Base-by-base conservation (phyloP, 2,888 invertebrate species). In the Galerucella calmariensis region DNA sequence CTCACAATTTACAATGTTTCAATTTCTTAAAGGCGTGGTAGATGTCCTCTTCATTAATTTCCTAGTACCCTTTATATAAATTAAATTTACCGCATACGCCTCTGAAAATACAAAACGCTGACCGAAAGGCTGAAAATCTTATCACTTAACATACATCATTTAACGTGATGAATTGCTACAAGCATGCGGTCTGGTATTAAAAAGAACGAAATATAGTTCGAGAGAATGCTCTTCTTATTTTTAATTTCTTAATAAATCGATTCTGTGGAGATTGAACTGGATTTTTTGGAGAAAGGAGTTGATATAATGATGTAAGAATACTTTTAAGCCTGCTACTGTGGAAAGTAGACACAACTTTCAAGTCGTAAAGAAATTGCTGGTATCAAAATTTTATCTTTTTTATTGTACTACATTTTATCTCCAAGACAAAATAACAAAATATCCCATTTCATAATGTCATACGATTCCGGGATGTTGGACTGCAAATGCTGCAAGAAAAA, bases 71-170 rank as follows among this genome's bases (percentile, higher is more conserved):
- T 48, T 48, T 48, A 48, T 14, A 48, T 48, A 14, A 24, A 61
- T 61, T 61, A 14, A 14, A 24, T 35, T 61, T 27, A 24, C 24
- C 24, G 27, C 35, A 61, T n/a, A 53, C 58, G 68, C 59, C 58
- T 44, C 20, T 61, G 46, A 69, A 59, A 69, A 59, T 11, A 46
- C 35, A 58, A 11, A 68, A 27, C 61, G 35, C 56, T 20, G n/a
- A 48, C 61, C 46, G 12, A 44, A 27, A 48, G 61, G 35, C 65
- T 65, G 71, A 71, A 58, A 12, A 56, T 35, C 59, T 58, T 71
- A 71, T 65, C 71, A 16, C 62, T 71, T 71, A 56, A 53, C 44
- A 58, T 71, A 53, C 63, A 71, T 71, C 63, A 65, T 63, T 58
- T 65, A 44, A 24, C 14, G 24, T 71, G 71, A 71, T 71, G 56